phyloP scores from a whole-genome alignment of 2,113 vertebrate species.

The Cyphomyrus plagiostoma region DNA sequence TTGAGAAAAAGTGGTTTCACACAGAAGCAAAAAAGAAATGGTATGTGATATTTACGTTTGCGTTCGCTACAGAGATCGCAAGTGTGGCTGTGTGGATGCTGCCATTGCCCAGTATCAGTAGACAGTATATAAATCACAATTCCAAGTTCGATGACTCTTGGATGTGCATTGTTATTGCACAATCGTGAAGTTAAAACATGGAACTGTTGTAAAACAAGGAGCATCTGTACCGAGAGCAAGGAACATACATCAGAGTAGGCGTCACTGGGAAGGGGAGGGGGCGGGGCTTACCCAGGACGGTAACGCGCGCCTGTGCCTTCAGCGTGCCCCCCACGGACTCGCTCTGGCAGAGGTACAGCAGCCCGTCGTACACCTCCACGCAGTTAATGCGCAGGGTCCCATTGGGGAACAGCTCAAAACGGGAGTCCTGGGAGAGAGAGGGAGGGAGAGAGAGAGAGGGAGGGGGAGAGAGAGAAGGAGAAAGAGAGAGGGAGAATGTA shows the following conservation, averaged over 20 bases:
- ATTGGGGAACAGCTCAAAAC: constrained; percentile 78
- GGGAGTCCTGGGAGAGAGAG: constrained; percentile 61
- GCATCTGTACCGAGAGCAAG: neutral
- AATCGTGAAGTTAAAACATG: neutral
- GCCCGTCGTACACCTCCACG: constrained; percentile 88
- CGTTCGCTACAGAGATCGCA: too few species aligned
- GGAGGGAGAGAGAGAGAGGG: neutral
- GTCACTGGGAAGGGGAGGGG: neutral
- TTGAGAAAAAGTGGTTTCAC: neutral
- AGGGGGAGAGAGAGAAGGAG: too few species aligned
- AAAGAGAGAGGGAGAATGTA: neutral
- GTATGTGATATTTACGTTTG: too few species aligned
- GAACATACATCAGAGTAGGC: neutral
- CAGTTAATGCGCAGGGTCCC: constrained; percentile 87
- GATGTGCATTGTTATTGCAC: neutral
- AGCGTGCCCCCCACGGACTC: constrained; percentile 70
- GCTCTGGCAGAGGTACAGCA: constrained; percentile 76
- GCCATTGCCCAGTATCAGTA: too few species aligned
- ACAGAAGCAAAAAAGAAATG: neutral
- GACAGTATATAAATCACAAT: neutral
- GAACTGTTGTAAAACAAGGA: neutral
- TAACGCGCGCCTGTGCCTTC: constrained; percentile 70
- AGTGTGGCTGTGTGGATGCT: too few species aligned
- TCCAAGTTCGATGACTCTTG: neutral
- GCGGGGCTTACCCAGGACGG: constrained; percentile 71